Evolutionary conservation across 92 coral and sea anemone species (phyloP).

Genomic region (Metridium senile): DNA sequence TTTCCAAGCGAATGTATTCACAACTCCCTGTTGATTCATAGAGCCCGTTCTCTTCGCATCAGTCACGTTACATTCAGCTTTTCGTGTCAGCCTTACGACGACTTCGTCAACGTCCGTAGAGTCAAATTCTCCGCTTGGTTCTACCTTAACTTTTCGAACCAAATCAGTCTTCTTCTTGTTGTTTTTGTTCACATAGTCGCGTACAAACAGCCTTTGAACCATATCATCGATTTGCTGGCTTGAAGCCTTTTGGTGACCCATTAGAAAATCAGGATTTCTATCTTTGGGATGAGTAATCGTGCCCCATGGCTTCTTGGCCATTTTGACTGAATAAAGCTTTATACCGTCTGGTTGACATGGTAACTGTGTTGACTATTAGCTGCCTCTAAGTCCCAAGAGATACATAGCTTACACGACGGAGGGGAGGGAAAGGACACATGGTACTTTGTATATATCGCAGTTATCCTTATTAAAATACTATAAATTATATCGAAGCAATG

Average conservation of each 20-base stretch:
- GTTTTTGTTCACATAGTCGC: slow-evolving; percentile 69
- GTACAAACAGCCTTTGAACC: slow-evolving; percentile 73
- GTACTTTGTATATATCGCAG: neutral
- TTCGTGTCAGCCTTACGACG: slow-evolving; percentile 72
- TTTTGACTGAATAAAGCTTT: no score
- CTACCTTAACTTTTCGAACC: slow-evolving; percentile 61
- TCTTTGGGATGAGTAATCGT: slow-evolving; percentile 97
- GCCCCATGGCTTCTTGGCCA: slow-evolving; percentile 95
- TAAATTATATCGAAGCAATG: no score
- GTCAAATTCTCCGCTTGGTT: slow-evolving; percentile 46
- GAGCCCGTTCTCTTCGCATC: slow-evolving; percentile 94
- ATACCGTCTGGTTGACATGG: slow-evolving; percentile 10
- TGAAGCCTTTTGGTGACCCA: slow-evolving; percentile 79
- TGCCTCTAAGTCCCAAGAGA: neutral
- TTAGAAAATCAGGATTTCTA: slow-evolving; percentile 68
- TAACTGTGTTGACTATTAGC: neutral
- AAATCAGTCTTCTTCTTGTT: slow-evolving; percentile 43
- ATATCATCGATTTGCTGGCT: slow-evolving; percentile 58
- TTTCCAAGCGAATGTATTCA: slow-evolving; percentile 92
- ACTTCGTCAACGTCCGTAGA: slow-evolving; percentile 59
- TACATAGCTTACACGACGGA: neutral
- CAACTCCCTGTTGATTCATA: slow-evolving; percentile 86
- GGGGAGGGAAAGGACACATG: neutral
- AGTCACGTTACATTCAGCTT: slow-evolving; percentile 70
- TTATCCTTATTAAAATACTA: no score